phyloP scores from a whole-genome alignment of 1,140 invertebrate genomes.

The Lepidurus arcticus region DNA sequence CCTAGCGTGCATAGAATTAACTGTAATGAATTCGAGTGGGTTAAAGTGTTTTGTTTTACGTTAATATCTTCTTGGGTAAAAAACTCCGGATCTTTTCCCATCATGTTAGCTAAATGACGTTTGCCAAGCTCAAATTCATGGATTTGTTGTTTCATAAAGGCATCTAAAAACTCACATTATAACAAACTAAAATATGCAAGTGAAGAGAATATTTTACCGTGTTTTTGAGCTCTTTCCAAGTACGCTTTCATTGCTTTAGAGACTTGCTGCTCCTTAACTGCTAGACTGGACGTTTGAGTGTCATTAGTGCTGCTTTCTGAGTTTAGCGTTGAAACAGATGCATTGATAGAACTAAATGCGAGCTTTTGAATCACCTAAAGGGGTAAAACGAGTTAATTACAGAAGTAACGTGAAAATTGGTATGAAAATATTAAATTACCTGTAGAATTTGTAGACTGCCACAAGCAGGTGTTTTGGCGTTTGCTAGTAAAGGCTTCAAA shows the following conservation, averaged over 20 bases:
- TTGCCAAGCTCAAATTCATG: slow-evolving; percentile 84
- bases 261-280: slow-evolving; percentile 47
- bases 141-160: slow-evolving; percentile 75
- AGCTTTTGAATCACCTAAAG: not conserved
- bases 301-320: not conserved
- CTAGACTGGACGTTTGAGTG: not conserved
- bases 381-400: not conserved
- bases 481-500: not conserved
- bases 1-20: slow-evolving; percentile 51
- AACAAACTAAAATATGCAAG: not conserved
- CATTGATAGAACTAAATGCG: not conserved
- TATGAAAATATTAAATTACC: not conserved
- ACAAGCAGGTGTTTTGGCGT: not conserved
- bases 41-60: slow-evolving; percentile 50
- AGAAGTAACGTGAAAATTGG: not conserved
- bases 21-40: slow-evolving; percentile 30
- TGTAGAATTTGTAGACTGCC: not conserved
- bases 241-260: slow-evolving; percentile 85
- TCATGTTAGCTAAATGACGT: slow-evolving; percentile 95
- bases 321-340: not conserved
- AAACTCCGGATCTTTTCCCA: slow-evolving; percentile 82
- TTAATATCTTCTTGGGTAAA: slow-evolving; percentile 84
- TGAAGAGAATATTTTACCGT: slow-evolving; percentile 51
- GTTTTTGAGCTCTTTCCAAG: slow-evolving; percentile 67
- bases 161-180: slow-evolving; percentile 51